These are phyloP conservation scores for Pygoscelis adeliae DNA, from an alignment of 2,113 vertebrate genomes.

Conservation along the genomic window DNA sequence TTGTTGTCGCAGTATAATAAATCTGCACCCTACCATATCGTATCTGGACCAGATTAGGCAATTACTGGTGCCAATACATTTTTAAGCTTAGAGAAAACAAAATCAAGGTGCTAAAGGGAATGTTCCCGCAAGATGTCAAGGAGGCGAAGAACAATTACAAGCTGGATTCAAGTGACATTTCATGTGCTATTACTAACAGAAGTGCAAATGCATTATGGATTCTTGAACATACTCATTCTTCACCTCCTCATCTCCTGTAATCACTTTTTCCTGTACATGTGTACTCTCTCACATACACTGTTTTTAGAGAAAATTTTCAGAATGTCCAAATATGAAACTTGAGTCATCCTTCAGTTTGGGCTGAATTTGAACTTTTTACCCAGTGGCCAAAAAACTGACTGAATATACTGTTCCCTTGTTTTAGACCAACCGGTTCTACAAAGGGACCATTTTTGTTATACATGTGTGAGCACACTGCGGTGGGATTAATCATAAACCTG, in stretches of 20 bases:
- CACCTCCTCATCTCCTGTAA: not conserved
- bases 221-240: not conserved
- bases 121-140: not conserved
- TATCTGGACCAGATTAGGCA: not conserved
- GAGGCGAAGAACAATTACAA: not conserved
- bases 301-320: conserved; percentile 58
- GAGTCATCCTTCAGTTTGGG: conserved; percentile 60
- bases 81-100: not conserved
- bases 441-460: conserved; percentile 70
- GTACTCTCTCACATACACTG: not conserved
- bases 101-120: not conserved
- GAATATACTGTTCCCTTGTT: conserved; percentile 70
- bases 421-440: conserved; percentile 52
- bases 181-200: not conserved
- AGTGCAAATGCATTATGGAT: not conserved
- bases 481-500: conserved; percentile 68
- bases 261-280: conserved; percentile 9
- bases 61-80: not conserved
- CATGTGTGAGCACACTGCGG: conserved; percentile 17
- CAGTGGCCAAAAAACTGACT: conserved; percentile 49
- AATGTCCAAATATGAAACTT: conserved; percentile 36
- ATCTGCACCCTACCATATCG: not conserved
- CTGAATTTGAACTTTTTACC: conserved; percentile 68
- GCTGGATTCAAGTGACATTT: not conserved
- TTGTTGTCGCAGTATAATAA: not conserved